These are phyloP conservation scores for Eulithis prunata DNA, from an alignment of 2,888 invertebrate species.

Conservation along the genomic window DNA sequence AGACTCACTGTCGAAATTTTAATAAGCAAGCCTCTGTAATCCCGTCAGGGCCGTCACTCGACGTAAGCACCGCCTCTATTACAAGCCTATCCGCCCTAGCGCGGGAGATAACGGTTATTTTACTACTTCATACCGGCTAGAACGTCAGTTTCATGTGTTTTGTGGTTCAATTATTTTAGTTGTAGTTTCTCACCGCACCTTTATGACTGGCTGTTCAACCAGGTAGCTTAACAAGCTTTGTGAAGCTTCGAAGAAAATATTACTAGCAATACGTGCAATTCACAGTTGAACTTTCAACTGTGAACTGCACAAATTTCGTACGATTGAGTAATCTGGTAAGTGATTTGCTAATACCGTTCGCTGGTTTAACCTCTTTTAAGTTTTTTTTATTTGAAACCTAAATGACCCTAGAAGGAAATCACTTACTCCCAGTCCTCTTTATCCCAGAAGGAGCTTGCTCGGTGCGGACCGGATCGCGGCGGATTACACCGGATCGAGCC, in stretches of 20 bases:
- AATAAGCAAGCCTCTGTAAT: slow-evolving; percentile 31
- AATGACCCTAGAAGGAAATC: slow-evolving; percentile 8
- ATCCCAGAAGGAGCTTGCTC: slow-evolving; percentile 23
- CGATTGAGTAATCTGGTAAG: too few species aligned
- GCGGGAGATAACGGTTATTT: slow-evolving; percentile 14
- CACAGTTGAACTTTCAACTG: too few species aligned
- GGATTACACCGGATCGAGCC: slow-evolving; percentile 49
- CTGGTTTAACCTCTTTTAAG: too few species aligned
- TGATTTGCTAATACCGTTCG: too few species aligned
- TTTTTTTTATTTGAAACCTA: background rate
- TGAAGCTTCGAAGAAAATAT: too few species aligned
- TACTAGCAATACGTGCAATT: too few species aligned
- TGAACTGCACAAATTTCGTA: too few species aligned
- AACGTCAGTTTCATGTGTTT: background rate
- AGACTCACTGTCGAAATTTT: slow-evolving; percentile 28
- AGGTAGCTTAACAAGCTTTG: too few species aligned
- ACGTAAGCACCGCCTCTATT: slow-evolving; percentile 38
- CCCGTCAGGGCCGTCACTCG: slow-evolving; percentile 36
- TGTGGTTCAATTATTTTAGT: background rate
- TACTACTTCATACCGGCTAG: background rate
- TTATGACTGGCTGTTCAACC: too few species aligned
- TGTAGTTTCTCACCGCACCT: background rate
- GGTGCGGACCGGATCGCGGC: slow-evolving; percentile 35
- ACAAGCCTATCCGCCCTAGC: slow-evolving; percentile 30
- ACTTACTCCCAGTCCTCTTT: slow-evolving; percentile 10